Evolutionary conservation across 2,113 vertebrate genomes (phyloP).

Genomic region (Gavialis gangeticus): DNA sequence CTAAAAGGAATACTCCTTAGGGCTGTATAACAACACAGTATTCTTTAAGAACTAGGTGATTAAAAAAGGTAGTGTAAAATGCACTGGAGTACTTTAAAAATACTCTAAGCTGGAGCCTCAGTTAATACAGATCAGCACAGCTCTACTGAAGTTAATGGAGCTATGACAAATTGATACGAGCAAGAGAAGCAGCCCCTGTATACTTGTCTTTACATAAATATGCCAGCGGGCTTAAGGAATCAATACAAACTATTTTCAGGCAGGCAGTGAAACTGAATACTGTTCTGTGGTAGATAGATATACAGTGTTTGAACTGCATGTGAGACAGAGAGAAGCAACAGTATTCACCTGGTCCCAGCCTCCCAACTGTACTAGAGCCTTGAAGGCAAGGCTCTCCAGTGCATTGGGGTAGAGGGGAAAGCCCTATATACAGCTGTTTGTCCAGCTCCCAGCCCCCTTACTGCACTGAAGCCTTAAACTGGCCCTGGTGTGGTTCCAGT

Average conservation of each 20-base stretch:
- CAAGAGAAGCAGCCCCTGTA: not conserved
- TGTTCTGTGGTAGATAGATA: not conserved
- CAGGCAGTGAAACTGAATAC: not conserved
- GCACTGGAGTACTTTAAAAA: not conserved
- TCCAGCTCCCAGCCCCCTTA: too few species aligned
- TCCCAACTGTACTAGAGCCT: too few species aligned
- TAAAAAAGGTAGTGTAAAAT: not conserved
- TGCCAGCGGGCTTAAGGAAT: not conserved
- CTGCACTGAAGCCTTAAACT: too few species aligned
- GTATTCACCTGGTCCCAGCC: not conserved
- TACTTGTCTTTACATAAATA: not conserved
- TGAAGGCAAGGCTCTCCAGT: too few species aligned
- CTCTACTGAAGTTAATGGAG: not conserved
- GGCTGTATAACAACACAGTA: not conserved
- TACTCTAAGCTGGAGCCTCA: not conserved
- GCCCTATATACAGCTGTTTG: too few species aligned
- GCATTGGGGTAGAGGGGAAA: too few species aligned
- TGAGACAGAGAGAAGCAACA: not conserved
- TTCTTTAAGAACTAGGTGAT: not conserved
- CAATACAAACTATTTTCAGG: not conserved
- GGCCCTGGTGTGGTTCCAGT: too few species aligned
- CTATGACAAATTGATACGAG: not conserved
- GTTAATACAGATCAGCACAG: not conserved
- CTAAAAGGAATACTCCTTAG: slow-evolving; percentile 28
- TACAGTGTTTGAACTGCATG: not conserved